Base-by-base conservation (phyloP, 1,140 invertebrate genomes). In the Zaprionus capensis region DNA sequence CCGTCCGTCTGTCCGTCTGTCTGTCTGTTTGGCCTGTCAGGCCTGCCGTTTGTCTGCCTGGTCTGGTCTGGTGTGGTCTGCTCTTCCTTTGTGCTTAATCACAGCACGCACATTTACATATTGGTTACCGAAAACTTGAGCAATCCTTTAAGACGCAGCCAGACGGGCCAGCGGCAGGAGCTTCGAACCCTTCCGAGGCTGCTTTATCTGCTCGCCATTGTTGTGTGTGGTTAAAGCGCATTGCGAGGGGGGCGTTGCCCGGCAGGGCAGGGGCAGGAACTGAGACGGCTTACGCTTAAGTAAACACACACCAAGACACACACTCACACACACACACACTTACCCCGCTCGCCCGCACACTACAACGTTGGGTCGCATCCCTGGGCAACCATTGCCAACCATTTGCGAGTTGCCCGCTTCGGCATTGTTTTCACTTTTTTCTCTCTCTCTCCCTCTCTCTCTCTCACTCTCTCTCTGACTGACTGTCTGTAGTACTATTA, bases 81-180 rank as follows among this genome's bases (percentile, higher is more conserved):
- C 49, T 63, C 53, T 58, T 49, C 70, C 46, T 68, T 90, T 90
- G 82, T 90, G 85, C 85, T 90, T 90, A 90, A 90, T 90, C 85
- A 90, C 85, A 90, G 88, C 85, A 90, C 85, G 85, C 85, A 90
- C 85, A 90, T 90, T 90, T 90, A 90, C 85, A 90, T 90, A 90
- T 90, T 90, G 85, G 85, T 90, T 90, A 88, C 83, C 85, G 76
- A 78, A 88, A 90, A 90, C 85, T 90, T 90, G 85, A 85, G 84
- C 84, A 90, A 90, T 90, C 85, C 85, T 85, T 90, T 91, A 90
- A 91, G 85, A 82, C 59, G 66, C 70, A 64, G 15, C 53, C 70
- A 61, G 65, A 55, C 69, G 28, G 28, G 36, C 44, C n/a, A 26
- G 15, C 36, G 17, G 26, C 31, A 34, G 31, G 31, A 34, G 31